A percentile compares a stretch with the other conserved stretches of the same genome.
Evolutionary conservation across 2,888 invertebrate species (phyloP).

Genomic region (Drosophila stalkeri): DNA sequence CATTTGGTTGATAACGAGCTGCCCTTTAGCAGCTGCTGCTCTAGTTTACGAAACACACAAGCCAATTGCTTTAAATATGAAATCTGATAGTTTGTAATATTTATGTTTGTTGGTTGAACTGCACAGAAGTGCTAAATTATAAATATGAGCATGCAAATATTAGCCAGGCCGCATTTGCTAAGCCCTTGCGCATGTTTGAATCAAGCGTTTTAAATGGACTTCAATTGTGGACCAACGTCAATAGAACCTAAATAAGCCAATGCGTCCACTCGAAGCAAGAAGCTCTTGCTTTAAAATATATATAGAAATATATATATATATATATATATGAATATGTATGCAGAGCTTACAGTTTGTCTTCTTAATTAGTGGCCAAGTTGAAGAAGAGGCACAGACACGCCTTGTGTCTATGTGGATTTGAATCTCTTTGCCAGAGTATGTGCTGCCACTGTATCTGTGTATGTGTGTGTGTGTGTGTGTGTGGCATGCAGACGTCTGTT

Average conservation of each 20-base stretch:
- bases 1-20: not conserved
- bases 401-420: constrained; percentile 17
- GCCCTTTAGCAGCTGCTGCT: not conserved
- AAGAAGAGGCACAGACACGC: constrained; percentile 38
- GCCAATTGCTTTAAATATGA: not conserved
- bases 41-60: not conserved
- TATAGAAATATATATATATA: constrained; percentile 1
- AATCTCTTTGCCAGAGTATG: constrained; percentile 16
- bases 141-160: constrained; percentile 7
- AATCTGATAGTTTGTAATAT: not conserved
- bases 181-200: constrained; percentile 1
- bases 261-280: constrained; percentile 10
- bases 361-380: constrained; percentile 75
- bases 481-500: constrained; percentile 18
- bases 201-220: constrained; percentile 39
- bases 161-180: not conserved
- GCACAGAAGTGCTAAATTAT: not conserved
- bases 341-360: constrained; percentile 70
- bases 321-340: constrained; percentile 8
- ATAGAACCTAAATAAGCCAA: constrained; percentile 23
- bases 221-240: constrained; percentile 32
- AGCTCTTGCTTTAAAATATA: constrained; percentile 44
- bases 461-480: constrained; percentile 16
- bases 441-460: not conserved
- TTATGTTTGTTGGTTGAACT: not conserved